Base-by-base conservation (phyloP, 2,888 invertebrate genomes). In the Pollenia amentaria region DNA sequence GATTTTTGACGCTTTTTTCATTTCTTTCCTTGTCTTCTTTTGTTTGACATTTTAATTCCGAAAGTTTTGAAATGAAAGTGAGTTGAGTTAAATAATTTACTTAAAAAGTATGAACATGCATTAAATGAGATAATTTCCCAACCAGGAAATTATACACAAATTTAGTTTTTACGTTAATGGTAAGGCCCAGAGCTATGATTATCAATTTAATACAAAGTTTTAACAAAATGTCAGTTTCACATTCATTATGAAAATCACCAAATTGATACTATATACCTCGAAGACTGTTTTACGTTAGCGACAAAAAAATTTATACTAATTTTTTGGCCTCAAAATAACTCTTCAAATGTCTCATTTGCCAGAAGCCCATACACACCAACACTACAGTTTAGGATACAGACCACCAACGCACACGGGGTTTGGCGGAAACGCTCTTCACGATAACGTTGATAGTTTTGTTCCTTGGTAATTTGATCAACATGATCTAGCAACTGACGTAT, bases 241-340 rank as follows among this genome's bases (percentile, higher is more conserved):
- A 89, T 77, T 67, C 76, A 87, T 78, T 88, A 77, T 55, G 73
- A 69, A 84, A 84, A 85, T 87, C 84, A 72, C 70, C 53, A 78
- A 84, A 87, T 67, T 82, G 76, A 84, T 83, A 89, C 88, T 90
- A 89, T 78, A 87, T 40, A 21, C 75, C 55, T 73, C 85, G 81
- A 79, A 82, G 11, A 64, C 16, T 40, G 18, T 48, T 40, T 48
- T 18, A 69, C 14, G 6, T 75, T 64, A 8, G 0, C n/a, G 21
- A 60, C 10, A 65, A 38, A 38, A 64, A n/a, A n/a, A 51, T 92
- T 95, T 96, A 97, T 67, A 99, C 99, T 92, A 99, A 95, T 95
- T 99, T 99, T 94, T 99, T 99, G 42, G 99, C 99, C 94, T 99
- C 99, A 92, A 99, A 99, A 95, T 99, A 99, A 91, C 98, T 97